Percentiles rank a stretch among this genome's conserved stretches.
phyloP scores from a whole-genome alignment of 2,797 vertebrate species.

The Clamator glandarius region DNA sequence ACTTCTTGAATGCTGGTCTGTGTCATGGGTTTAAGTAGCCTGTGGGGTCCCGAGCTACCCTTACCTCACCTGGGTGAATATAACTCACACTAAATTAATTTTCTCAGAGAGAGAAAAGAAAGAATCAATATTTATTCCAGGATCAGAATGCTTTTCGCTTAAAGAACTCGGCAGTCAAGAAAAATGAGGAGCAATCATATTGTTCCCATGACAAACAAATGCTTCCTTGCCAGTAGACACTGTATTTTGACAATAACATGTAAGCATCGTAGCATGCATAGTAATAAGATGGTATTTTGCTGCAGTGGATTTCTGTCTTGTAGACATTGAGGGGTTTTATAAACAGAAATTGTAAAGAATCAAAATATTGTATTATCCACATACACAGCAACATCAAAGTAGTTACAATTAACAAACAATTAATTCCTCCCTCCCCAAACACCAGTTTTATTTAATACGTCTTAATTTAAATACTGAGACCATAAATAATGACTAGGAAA shows the following conservation, averaged over 20 bases:
- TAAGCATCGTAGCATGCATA: neutral
- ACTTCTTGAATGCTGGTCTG: neutral
- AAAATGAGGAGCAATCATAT: constrained; percentile 30
- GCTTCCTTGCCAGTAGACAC: constrained; percentile 9
- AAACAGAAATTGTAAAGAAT: neutral
- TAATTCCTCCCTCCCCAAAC: neutral
- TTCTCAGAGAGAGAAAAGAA: neutral
- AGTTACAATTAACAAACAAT: neutral
- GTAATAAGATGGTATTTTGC: neutral
- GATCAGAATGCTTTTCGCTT: constrained; percentile 10
- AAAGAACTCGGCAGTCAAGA: constrained; percentile 35
- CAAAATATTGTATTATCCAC: neutral
- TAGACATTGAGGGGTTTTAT: neutral
- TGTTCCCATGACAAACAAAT: constrained; percentile 58
- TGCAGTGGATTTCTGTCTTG: neutral
- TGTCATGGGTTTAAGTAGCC: neutral
- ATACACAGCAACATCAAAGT: neutral
- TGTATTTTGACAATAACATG: constrained; percentile 27
- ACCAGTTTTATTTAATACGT: neutral
- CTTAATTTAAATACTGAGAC: neutral
- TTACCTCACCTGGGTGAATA: neutral
- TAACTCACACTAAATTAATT: constrained; percentile 46
- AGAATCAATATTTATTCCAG: constrained; percentile 56
- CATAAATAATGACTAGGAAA: constrained; percentile 12
- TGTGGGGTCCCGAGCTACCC: neutral